A percentile compares a stretch with the other conserved stretches of the same genome.
Conservation (phyloP, 2,797 vertebrate species). For the Parauchenoglanis punctatus region DNA sequence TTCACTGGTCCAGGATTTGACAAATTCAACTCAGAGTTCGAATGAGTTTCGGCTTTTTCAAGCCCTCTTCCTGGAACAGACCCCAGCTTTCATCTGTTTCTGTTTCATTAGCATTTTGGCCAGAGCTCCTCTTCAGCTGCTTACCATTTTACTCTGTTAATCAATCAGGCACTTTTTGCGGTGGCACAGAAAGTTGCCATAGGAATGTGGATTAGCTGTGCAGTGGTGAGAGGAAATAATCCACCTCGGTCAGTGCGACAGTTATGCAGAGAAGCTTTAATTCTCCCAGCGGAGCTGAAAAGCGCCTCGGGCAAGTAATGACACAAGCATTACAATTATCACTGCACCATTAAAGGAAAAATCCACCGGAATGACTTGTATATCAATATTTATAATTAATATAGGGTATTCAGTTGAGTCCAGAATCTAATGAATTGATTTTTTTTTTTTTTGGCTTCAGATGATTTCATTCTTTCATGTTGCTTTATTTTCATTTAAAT, state of each 20-base stretch:
- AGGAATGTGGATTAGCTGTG: slow-evolving; percentile 1
- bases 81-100: neutral
- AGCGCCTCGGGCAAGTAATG: slow-evolving; percentile 31
- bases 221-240: slow-evolving; percentile 42
- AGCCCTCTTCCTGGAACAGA: neutral
- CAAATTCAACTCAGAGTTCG: neutral
- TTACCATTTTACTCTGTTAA: neutral
- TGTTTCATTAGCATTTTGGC: slow-evolving; percentile 13
- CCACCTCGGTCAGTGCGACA: slow-evolving; percentile 13
- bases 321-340: slow-evolving; percentile 14
- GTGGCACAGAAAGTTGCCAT: neutral
- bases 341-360: neutral
- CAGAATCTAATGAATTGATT: neutral
- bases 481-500: neutral
- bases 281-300: slow-evolving; percentile 10
- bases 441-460: neutral
- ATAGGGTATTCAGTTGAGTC: neutral
- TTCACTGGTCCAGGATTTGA: neutral
- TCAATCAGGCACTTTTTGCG: neutral
- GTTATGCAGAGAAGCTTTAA: slow-evolving; percentile 11
- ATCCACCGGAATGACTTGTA: neutral
- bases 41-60: neutral
- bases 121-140: slow-evolving; percentile 7
- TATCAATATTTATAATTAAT: neutral
- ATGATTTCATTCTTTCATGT: neutral